Evolutionary conservation across 2,888 invertebrate species (phyloP), one percentile per base, ranked within the genome.

Genomic region (Geophilus truncorum): DNA sequence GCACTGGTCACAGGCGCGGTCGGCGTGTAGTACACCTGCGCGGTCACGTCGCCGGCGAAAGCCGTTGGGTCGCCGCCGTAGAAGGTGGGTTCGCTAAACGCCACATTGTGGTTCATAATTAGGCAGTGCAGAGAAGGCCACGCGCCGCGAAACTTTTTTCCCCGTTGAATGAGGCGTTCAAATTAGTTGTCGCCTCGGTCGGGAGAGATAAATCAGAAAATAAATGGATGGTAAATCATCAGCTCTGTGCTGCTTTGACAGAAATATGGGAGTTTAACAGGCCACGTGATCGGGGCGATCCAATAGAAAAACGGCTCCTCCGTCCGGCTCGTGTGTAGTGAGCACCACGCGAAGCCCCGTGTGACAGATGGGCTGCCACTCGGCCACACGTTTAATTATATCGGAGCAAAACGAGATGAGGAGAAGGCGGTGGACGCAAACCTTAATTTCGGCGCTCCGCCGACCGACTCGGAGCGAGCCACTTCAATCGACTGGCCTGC

Each of bases 181-280:
- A 81, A 78, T 23, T 78, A 45, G 77, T 32, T 78, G 32, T 78
- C 78, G 40, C 30, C 45, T 45, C 45, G 45, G 18, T 45, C 28
- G 36, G 81, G 45, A 62, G 45, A 62, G 81, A 81, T 81, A 81
- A 81, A 81, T 81, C 81, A 81, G 81, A 81, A 81, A 81, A 81
- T 81, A 81, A 81, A 81, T 80, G 81, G 80, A 80, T 79, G 81
- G 80, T 81, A 81, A 81, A 81, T 81, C 80, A 81, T 80, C 81
- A 21, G 57, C 77, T 28, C 75, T 51, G 70, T 25, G 70, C 18
- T 45, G 45, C 45, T 45, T 78, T 80, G 81, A 81, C 80, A 81
- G 78, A 45, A 78, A 81, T 80, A 78, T 57, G 80, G 80, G 45
- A 23, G 77, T 45, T 40, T 77, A 32, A 77, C 32, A 34, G 34